phyloP scores from a whole-genome alignment of 2,888 invertebrate genomes.

The Parthenolecanium corni region DNA sequence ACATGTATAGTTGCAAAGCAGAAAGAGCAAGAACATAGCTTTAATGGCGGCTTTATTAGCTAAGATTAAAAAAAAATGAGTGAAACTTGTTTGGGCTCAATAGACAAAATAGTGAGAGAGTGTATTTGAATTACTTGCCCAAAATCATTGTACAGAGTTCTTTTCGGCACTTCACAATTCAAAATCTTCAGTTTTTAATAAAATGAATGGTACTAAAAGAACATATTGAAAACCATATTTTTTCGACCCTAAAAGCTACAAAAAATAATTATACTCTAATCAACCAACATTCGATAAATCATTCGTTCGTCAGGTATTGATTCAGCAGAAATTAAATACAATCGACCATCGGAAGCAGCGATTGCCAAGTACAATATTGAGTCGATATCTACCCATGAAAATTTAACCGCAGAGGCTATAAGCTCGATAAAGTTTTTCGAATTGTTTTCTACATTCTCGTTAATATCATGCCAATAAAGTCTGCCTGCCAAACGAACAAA shows the following conservation, averaged over 20 bases:
- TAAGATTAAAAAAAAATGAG: no score
- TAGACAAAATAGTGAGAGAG: no score
- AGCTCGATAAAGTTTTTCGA: not conserved
- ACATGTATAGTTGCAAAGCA: no score
- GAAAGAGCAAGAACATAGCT: no score
- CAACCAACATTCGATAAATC: not conserved
- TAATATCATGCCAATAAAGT: slow-evolving; percentile 4
- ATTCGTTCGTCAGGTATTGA: no score
- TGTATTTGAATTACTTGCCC: no score
- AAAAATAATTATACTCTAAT: not conserved
- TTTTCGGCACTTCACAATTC: no score
- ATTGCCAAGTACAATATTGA: not conserved
- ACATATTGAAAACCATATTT: not conserved
- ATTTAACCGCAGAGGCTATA: not conserved
- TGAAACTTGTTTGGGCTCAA: no score
- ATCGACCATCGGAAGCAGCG: not conserved
- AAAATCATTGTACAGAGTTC: no score
- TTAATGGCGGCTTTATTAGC: no score
- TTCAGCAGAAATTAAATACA: not conserved
- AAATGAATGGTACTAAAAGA: not conserved
- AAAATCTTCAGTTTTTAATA: no score
- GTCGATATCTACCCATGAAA: slow-evolving; percentile 8
- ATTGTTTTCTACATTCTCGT: slow-evolving; percentile 12
- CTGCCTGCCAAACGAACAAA: slow-evolving; percentile 1
- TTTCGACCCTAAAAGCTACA: no score